Conservation (phyloP, 2,797 vertebrate species). For the Nyctalus aviator region DNA sequence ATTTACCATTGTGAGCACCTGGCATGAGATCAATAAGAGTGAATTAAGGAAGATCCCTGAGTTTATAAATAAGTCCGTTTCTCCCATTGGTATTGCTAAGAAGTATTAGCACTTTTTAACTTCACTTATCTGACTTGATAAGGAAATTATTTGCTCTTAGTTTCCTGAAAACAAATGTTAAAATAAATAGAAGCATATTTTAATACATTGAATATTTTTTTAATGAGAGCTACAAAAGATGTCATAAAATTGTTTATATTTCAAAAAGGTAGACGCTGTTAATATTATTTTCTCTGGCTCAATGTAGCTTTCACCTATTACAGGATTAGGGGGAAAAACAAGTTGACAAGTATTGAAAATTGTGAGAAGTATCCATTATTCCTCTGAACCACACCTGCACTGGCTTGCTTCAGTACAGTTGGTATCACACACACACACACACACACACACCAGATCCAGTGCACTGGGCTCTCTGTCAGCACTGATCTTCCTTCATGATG, state of each 20-base stretch:
- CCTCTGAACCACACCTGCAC: neutral
- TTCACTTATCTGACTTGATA: conserved; percentile 29
- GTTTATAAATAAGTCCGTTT: neutral
- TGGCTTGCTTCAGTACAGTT: neutral
- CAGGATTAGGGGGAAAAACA: conserved; percentile 47
- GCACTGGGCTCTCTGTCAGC: neutral
- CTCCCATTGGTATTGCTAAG: neutral
- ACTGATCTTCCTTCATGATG: neutral
- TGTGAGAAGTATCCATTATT: neutral
- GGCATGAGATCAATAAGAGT: conserved; percentile 79
- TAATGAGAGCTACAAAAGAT: conserved; percentile 47
- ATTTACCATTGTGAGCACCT: conserved; percentile 88
- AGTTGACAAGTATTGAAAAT: neutral
- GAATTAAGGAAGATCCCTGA: conserved; percentile 41
- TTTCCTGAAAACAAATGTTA: neutral
- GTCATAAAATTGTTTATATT: neutral
- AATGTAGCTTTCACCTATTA: conserved; percentile 59
- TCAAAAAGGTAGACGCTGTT: neutral
- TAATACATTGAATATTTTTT: conserved; percentile 23
- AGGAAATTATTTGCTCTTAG: conserved; percentile 5
- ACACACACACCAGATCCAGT: neutral
- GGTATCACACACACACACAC: neutral
- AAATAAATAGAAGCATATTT: conserved; percentile 40
- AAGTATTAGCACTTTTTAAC: neutral
- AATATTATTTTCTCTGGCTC: conserved; percentile 67